Base-by-base conservation (phyloP, 2,888 invertebrate genomes). In the Andrena hattorfiana region DNA sequence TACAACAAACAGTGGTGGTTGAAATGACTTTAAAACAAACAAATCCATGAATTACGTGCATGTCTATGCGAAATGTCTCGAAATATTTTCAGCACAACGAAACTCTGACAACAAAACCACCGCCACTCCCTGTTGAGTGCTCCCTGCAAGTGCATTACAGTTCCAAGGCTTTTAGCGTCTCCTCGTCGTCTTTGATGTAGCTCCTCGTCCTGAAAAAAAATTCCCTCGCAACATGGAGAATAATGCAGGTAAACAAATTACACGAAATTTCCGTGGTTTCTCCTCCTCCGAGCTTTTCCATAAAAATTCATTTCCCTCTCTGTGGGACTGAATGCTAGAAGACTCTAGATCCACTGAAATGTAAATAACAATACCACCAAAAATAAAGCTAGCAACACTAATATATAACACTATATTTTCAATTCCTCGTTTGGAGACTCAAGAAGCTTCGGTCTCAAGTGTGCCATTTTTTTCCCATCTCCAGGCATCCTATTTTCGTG, bases 41-140 rank as follows among this genome's bases (percentile, higher is more conserved):
- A 42, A 4, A 42, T 42, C 42, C 42, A 13, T 0, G 42, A 42
- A 42, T 42, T 13, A 16, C 42, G 42, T 4, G 42, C 13, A 13
- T 42, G 42, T 42, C 42, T 16, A 16, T 16, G 16, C 4, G 4
- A 16, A 42, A 42, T 16, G 16, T 0, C 42, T 42, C 4, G 23
- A 20, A 54, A 2, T 10, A 54, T 54, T 23, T 54, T 20, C 54
- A 54, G 3, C 16, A 10, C 13, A 20, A 56, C 16, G 13, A 59
- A 5, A n/a, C 13, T 59, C 35, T 35, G 35, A 63, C 32, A 51
- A 42, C 42, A 5, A 42, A 42, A 42, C 42, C 42, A 54, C 54
- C 16, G 32, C 32, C 51, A n/a, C 48, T 71, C 32, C 28, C 62
- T 49, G 70, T 70, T 26, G 62, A 72, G 72, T 54, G 51, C 62